Conservation (phyloP, 2,888 invertebrate genomes). For the Rosalia funebris region DNA sequence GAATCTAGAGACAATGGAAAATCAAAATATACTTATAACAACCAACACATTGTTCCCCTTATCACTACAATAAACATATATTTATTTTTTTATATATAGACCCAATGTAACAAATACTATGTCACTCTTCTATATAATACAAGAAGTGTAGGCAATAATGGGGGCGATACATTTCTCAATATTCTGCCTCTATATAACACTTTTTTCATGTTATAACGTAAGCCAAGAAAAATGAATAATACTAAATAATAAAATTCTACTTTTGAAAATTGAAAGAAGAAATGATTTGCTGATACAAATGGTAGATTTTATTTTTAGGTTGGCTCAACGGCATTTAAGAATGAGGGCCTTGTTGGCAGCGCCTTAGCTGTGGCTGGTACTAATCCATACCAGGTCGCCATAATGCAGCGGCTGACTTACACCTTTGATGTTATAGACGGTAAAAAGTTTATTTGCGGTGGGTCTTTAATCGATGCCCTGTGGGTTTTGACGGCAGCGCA, state of each 20-base stretch:
- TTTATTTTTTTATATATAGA: neutral
- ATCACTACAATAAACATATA: neutral
- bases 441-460: neutral
- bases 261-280: too few species aligned
- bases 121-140: too few species aligned
- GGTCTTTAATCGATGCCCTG: neutral
- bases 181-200: too few species aligned
- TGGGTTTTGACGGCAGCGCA: conserved; percentile 3
- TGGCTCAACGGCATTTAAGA: too few species aligned
- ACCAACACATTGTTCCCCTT: neutral
- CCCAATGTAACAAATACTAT: neutral
- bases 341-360: too few species aligned
- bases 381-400: neutral
- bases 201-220: too few species aligned
- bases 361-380: neutral
- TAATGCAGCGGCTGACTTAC: neutral
- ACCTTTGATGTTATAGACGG: neutral
- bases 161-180: too few species aligned
- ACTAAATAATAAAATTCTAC: too few species aligned
- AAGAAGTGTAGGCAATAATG: too few species aligned
- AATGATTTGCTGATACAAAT: too few species aligned
- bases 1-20: neutral
- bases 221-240: too few species aligned
- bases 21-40: neutral
- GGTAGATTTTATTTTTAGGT: too few species aligned